Conservation (phyloP, 2,888 invertebrate species). For the Orthosia gracilis region DNA sequence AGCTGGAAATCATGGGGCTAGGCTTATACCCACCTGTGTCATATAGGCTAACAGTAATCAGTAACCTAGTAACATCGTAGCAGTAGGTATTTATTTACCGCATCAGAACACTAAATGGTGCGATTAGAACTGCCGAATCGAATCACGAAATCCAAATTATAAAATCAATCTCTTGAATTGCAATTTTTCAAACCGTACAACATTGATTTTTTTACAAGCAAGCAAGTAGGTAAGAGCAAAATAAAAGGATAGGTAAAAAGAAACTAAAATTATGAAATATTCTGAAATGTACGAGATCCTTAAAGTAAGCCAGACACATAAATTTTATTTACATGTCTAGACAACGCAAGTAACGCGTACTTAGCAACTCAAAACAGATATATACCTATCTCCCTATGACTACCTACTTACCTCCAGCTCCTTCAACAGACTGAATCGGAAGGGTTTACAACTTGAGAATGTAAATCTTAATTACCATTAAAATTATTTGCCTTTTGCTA, state of each 20-base stretch:
- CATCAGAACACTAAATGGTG: slow-evolving; percentile 1
- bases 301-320: slow-evolving; percentile 65
- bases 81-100: slow-evolving; percentile 4
- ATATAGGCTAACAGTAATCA: too few relatives aligned
- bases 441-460: slow-evolving; percentile 9
- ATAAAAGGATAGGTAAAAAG: slow-evolving; percentile 4
- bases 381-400: slow-evolving; percentile 29
- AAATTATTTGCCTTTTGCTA: not conserved
- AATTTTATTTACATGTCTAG: slow-evolving; percentile 68
- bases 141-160: slow-evolving; percentile 12
- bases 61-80: too few relatives aligned
- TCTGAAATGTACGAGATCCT: slow-evolving; percentile 37
- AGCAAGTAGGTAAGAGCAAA: not conserved
- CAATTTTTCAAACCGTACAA: not conserved
- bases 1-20: too few relatives aligned
- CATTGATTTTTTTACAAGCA: not conserved
- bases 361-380: slow-evolving; percentile 48
- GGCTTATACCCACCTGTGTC: too few relatives aligned
- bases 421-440: slow-evolving; percentile 8
- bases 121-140: slow-evolving; percentile 3
- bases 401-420: not conserved
- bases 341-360: slow-evolving; percentile 62
- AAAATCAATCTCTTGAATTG: not conserved
- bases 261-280: slow-evolving; percentile 39
- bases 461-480: not conserved